Percentiles rank a stretch among this genome's conserved stretches.
phyloP scores from a whole-genome alignment of 2,888 invertebrate species.

The Clunio marinus region DNA sequence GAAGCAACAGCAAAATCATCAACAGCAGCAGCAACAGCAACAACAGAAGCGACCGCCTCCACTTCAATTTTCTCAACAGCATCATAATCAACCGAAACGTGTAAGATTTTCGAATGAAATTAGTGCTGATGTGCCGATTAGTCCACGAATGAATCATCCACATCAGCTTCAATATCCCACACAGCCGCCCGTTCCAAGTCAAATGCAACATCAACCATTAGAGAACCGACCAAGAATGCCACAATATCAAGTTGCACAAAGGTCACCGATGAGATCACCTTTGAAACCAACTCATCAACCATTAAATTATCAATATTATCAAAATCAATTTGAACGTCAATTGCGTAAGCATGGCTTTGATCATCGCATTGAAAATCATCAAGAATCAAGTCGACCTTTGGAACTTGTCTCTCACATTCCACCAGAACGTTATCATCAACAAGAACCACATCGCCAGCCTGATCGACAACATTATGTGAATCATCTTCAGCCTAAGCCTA shows the following conservation, averaged over 20 bases:
- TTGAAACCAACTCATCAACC: neutral
- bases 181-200: neutral
- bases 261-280: slow-evolving; percentile 1
- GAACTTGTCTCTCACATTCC: slow-evolving; percentile 20
- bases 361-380: neutral
- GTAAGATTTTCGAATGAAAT: slow-evolving; percentile 1
- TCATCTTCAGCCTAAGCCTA: neutral
- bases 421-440: slow-evolving; percentile 24
- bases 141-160: neutral
- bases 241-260: neutral
- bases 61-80: neutral
- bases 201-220: neutral
- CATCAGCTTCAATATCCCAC: neutral
- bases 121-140: neutral
- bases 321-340: slow-evolving; percentile 3
- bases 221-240: neutral
- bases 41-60: neutral
- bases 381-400: slow-evolving; percentile 10
- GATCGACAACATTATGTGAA: neutral
- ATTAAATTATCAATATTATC: slow-evolving; percentile 15
- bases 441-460: neutral
- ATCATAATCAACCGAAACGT: neutral
- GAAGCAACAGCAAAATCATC: neutral
- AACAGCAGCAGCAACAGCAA: neutral
- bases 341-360: slow-evolving; percentile 20